phyloP scores from a whole-genome alignment of 2,888 invertebrate species.

The Nycteola revayana region DNA sequence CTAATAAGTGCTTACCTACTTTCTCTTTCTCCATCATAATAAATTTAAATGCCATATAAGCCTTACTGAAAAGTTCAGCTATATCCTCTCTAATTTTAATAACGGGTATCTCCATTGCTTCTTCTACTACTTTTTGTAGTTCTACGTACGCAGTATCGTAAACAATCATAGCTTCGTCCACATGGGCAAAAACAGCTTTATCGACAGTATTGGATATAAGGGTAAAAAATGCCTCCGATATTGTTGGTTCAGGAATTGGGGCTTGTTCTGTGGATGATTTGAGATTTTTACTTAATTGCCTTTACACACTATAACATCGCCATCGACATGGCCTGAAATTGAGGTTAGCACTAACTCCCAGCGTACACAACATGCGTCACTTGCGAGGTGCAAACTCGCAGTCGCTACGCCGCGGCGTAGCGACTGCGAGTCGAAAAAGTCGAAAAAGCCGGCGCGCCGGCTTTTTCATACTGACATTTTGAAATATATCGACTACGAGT shows the following conservation, averaged over 20 bases:
- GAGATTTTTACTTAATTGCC: too few relatives aligned
- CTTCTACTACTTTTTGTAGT: constrained; percentile 56
- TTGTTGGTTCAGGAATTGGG: constrained; percentile 56
- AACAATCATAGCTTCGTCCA: constrained; percentile 47
- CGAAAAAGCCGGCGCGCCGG: too few relatives aligned
- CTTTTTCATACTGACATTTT: too few relatives aligned
- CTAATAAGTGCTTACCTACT: constrained; percentile 41
- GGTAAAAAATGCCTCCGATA: constrained; percentile 48
- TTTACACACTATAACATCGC: too few relatives aligned
- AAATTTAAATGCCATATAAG: constrained; percentile 56
- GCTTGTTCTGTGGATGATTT: constrained; percentile 55
- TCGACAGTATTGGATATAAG: constrained; percentile 59
- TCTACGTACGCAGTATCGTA: constrained; percentile 70
- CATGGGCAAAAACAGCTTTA: constrained; percentile 55
- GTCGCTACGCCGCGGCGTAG: too few relatives aligned
- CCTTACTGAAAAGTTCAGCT: constrained; percentile 44
- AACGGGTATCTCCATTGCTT: constrained; percentile 71
- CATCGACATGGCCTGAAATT: too few relatives aligned
- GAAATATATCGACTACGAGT: too few relatives aligned
- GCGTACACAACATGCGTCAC: too few relatives aligned
- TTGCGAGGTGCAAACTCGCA: too few relatives aligned
- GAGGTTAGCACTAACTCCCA: too few relatives aligned
- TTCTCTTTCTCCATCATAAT: constrained; percentile 57
- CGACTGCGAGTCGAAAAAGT: too few relatives aligned
- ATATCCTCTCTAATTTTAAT: constrained; percentile 58